These are phyloP conservation scores for Phyllotreta striolata DNA, from an alignment of 2,888 invertebrate species.

Conservation along the genomic window DNA sequence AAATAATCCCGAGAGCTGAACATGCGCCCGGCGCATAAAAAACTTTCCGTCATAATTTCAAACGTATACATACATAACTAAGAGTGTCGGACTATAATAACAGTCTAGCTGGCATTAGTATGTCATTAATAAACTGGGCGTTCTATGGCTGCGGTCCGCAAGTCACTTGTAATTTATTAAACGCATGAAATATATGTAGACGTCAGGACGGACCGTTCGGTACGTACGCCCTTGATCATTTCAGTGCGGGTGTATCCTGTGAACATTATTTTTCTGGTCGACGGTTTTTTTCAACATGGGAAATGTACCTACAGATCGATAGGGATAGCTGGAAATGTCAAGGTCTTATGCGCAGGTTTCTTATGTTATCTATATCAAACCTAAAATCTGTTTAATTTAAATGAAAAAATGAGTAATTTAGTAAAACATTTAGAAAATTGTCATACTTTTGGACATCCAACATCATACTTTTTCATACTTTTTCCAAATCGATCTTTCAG, in stretches of 20 bases:
- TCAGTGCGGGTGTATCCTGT: neutral
- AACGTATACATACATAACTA: constrained; percentile 40
- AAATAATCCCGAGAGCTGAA: constrained; percentile 16
- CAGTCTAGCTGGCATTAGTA: constrained; percentile 46
- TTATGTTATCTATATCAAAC: too few relatives aligned
- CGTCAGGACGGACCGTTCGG: constrained; percentile 36
- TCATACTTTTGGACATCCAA: too few relatives aligned
- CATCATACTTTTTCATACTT: too few relatives aligned
- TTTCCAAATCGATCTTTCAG: too few relatives aligned
- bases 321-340: too few relatives aligned
- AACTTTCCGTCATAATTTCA: constrained; percentile 32
- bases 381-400: too few relatives aligned
- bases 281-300: neutral
- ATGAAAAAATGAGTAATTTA: too few relatives aligned
- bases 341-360: too few relatives aligned
- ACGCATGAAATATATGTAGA: constrained; percentile 45
- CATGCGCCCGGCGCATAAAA: constrained; percentile 24
- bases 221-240: constrained; percentile 46
- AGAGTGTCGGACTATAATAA: constrained; percentile 44
- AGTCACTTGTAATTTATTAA: constrained; percentile 47
- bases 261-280: neutral
- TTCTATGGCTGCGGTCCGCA: constrained; percentile 42
- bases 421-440: too few relatives aligned
- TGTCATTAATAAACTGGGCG: constrained; percentile 48
- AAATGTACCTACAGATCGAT: too few relatives aligned